These are phyloP conservation scores for Diaprepes abbreviatus DNA, from an alignment of 2,888 invertebrate genomes.

Conservation along the genomic window DNA sequence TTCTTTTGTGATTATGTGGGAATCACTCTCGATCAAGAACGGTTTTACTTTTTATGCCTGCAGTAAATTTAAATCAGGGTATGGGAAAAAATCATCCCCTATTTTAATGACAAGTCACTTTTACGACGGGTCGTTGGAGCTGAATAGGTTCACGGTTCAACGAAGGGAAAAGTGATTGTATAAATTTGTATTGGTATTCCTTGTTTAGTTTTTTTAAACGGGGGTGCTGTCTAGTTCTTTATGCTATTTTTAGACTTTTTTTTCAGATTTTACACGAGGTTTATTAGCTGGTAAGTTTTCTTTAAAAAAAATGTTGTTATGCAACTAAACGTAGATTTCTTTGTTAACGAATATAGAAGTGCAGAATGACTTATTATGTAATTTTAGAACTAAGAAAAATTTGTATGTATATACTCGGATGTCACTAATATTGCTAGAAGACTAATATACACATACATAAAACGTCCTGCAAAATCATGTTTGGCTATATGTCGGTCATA, in stretches of 20 bases:
- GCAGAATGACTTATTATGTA: too few species aligned
- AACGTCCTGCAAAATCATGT: too few species aligned
- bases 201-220: conserved; percentile 17
- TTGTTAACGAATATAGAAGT: too few species aligned
- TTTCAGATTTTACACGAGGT: too few species aligned
- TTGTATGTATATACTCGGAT: too few species aligned
- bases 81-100: conserved; percentile 55
- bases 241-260: background rate
- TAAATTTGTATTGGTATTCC: conserved; percentile 14
- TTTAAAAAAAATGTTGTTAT: too few species aligned
- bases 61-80: conserved; percentile 51
- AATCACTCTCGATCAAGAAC: conserved; percentile 54
- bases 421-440: too few species aligned
- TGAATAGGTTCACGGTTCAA: conserved; percentile 30
- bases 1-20: conserved; percentile 63
- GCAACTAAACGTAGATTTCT: too few species aligned
- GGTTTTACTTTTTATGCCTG: conserved; percentile 55
- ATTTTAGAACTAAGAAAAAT: too few species aligned
- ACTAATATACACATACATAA: too few species aligned
- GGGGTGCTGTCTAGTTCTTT: conserved; percentile 11
- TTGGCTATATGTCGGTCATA: too few species aligned
- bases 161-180: conserved; percentile 38
- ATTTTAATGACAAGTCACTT: conserved; percentile 40
- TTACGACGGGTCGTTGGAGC: conserved; percentile 35
- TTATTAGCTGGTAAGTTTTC: too few species aligned